Evolutionary conservation across 2,888 invertebrate genomes (phyloP).

Genomic region (Pristionchus maxplancki): DNA sequence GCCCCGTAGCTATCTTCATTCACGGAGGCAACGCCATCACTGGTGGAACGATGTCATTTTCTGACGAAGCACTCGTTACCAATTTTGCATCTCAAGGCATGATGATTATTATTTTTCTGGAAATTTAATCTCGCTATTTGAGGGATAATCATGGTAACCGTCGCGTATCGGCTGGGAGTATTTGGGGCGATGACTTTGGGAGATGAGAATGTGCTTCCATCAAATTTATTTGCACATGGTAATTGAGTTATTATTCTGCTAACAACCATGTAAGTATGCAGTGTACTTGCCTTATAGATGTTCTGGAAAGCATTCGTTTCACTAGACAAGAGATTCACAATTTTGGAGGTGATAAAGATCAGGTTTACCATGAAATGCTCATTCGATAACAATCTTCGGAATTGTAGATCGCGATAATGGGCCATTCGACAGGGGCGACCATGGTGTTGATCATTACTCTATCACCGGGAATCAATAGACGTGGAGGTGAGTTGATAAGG

Average conservation of each 20-base stretch:
- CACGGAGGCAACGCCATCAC: slow-evolving; percentile 20
- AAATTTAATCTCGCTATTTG: neutral
- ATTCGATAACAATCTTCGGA: neutral
- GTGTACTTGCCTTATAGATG: neutral
- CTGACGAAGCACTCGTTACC: neutral
- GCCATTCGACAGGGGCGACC: neutral
- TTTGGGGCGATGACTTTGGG: slow-evolving; percentile 39
- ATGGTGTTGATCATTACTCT: neutral
- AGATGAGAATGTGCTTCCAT: slow-evolving; percentile 33
- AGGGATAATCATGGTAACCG: slow-evolving; percentile 8
- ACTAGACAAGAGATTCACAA: neutral
- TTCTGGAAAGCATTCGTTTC: neutral
- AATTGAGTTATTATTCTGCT: neutral
- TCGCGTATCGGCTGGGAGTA: neutral
- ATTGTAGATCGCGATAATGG: neutral
- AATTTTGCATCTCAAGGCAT: slow-evolving; percentile 31
- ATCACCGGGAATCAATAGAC: neutral
- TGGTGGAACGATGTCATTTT: neutral
- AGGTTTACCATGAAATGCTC: neutral
- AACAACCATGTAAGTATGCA: neutral
- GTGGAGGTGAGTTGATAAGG: neutral
- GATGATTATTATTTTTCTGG: neutral
- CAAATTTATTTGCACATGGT: slow-evolving; percentile 23
- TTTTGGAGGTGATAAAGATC: slow-evolving; percentile 42
- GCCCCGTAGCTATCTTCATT: slow-evolving; percentile 37